Evolutionary conservation across 2,797 vertebrate genomes (phyloP).

Genomic region (Lutjanus campechanus): DNA sequence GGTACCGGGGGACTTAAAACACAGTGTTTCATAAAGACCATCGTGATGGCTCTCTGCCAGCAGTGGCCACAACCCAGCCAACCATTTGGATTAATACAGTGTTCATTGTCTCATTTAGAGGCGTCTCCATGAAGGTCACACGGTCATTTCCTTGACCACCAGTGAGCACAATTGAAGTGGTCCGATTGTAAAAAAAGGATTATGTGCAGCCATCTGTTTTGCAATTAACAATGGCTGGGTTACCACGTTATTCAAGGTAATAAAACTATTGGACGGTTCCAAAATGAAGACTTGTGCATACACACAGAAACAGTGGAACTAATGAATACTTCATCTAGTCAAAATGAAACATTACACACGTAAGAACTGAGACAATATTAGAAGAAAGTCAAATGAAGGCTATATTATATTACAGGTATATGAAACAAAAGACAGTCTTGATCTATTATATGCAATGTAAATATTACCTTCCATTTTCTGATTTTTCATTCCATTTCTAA

Average conservation of each 20-base stretch:
- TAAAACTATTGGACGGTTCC: conserved; percentile 75
- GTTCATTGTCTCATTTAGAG: conserved; percentile 80
- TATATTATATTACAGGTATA: neutral
- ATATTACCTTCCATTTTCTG: neutral
- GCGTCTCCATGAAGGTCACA: conserved; percentile 81
- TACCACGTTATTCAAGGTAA: conserved; percentile 76
- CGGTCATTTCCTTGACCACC: conserved; percentile 73
- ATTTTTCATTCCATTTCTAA: neutral
- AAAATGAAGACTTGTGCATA: conserved; percentile 71
- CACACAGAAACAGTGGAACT: conserved; percentile 74
- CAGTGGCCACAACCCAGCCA: conserved; percentile 58
- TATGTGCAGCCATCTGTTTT: conserved; percentile 85
- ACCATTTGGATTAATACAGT: conserved; percentile 77
- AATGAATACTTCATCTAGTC: conserved; percentile 71
- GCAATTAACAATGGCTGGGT: conserved; percentile 82
- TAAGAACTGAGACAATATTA: conserved; percentile 40
- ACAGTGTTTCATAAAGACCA: conserved; percentile 69
- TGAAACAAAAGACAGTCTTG: neutral
- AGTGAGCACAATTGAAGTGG: conserved; percentile 70
- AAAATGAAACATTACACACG: conserved; percentile 49
- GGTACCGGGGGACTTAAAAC: conserved; percentile 69
- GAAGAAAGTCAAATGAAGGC: conserved; percentile 53
- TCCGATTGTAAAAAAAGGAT: conserved; percentile 81
- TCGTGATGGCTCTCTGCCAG: conserved; percentile 70
- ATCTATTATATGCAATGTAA: neutral